A percentile compares a stretch with the other conserved stretches of the same genome.
These are phyloP conservation scores for Sicus ferrugineus DNA, from an alignment of 2,888 invertebrate species.

Conservation along the genomic window DNA sequence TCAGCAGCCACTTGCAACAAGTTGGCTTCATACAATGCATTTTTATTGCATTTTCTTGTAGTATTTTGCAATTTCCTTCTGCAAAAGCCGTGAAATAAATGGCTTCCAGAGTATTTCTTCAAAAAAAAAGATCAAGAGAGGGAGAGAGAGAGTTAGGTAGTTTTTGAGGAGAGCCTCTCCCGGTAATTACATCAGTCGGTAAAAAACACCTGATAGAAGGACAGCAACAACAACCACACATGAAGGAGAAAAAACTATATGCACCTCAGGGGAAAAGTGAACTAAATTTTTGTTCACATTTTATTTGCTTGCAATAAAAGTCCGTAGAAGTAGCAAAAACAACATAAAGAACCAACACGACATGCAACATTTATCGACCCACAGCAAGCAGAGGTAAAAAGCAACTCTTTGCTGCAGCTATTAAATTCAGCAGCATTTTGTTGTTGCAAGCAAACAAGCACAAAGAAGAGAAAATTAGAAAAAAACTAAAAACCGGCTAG, in stretches of 20 bases:
- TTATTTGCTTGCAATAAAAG: not conserved
- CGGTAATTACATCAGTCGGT: not conserved
- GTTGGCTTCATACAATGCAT: constrained; percentile 13
- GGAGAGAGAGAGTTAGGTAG: not conserved
- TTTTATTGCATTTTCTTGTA: constrained; percentile 11
- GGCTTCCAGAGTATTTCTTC: not conserved
- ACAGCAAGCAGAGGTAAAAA: constrained; percentile 1
- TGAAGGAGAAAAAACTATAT: not conserved
- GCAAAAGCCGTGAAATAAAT: constrained; percentile 7
- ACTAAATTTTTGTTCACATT: constrained; percentile 7
- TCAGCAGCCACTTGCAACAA: no score
- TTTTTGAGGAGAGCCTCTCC: not conserved
- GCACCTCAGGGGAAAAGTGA: constrained; percentile 29
- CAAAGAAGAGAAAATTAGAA: not conserved
- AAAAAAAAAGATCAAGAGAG: not conserved
- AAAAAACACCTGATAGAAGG: no score
- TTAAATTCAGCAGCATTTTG: not conserved
- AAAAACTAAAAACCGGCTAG: not conserved
- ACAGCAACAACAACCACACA: not conserved
- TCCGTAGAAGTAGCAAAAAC: not conserved
- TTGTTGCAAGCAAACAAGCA: constrained; percentile 19
- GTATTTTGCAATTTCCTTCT: not conserved
- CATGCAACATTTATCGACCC: constrained; percentile 34
- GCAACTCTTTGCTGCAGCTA: constrained; percentile 6
- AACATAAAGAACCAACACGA: constrained; percentile 12